Evolutionary conservation across 2,113 vertebrate species (phyloP), one percentile per base, ranked within the genome.

Genomic region (Ictalurus furcatus): DNA sequence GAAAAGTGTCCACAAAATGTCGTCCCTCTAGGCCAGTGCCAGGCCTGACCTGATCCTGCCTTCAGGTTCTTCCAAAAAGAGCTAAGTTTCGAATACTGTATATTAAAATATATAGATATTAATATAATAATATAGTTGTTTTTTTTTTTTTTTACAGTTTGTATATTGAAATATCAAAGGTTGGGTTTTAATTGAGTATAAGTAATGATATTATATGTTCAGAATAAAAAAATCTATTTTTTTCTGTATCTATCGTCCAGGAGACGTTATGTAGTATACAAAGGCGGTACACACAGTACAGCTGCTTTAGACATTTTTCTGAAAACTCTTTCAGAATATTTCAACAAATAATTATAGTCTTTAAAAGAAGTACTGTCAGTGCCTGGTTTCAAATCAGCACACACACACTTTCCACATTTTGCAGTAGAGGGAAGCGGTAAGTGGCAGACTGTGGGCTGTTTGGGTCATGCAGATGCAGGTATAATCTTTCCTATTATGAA

Each of bases 311-410:
- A 17, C 14, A 4, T 81, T 82, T 82, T 58, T 82, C 19, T 7
- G 21, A 37, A 5, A 61, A 61, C 19, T 30, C 58, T 25, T 61
- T 40, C 13, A 14, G 58, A 84, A 44, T 44, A 44, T 44, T 63
- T 84, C 81, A 28, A 16, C 34, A 63, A 84, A 44, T 84, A 63
- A 84, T 84, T 84, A 63, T 44, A 84, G 58, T 34, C 81, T 63
- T 84, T 84, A 84, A 63, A 84, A 84, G 81, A 44, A 44, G 58
- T 83, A 37, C 80, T 9, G 61, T 37, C 56, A 61, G 30, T 84
- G 34, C 81, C 21, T 61, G 58, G 12, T 63, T 63, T 40, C 40
- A 44, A 23, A 63, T 61, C 23, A 61, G 54, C 74, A 78, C 74
- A 48, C 73, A 25, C 19, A 80, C 14, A 80, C 28, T 13, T 23